Percentiles rank a stretch among this genome's conserved stretches.
Evolutionary conservation across 2,888 invertebrate species (phyloP).

Genomic region (Spodoptera picta): DNA sequence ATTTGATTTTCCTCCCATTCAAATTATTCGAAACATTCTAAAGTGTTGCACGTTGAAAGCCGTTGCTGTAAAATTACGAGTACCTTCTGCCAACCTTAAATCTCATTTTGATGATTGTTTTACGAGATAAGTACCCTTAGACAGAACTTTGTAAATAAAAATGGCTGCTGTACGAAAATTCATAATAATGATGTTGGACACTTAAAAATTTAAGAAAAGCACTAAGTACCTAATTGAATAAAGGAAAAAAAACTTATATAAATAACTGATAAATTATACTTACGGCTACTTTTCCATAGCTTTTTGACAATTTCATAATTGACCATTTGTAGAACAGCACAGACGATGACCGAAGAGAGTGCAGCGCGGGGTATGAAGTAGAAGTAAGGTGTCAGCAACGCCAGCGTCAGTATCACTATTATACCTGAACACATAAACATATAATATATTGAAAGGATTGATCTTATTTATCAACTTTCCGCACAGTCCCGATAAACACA

Average conservation of each 20-base stretch:
- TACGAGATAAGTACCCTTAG: not conserved
- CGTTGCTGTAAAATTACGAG: slow-evolving; percentile 19
- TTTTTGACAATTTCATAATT: slow-evolving; percentile 89
- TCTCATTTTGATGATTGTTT: slow-evolving; percentile 12
- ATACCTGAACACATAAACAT: slow-evolving; percentile 79
- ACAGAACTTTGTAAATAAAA: no score
- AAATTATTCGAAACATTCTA: slow-evolving; percentile 46
- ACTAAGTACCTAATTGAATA: no score
- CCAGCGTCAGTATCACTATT: slow-evolving; percentile 92
- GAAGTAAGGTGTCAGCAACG: slow-evolving; percentile 92
- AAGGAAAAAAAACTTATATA: no score
- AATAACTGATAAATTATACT: slow-evolving; percentile 61
- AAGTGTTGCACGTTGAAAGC: slow-evolving; percentile 29
- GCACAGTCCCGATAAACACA: no score
- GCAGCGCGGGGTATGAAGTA: slow-evolving; percentile 92
- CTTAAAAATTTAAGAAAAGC: no score
- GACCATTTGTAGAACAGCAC: slow-evolving; percentile 93
- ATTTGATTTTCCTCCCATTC: slow-evolving; percentile 53
- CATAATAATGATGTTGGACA: no score
- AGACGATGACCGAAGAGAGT: slow-evolving; percentile 92
- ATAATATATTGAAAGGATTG: not conserved
- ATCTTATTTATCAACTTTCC: no score
- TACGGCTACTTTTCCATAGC: slow-evolving; percentile 91
- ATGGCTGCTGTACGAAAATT: no score
- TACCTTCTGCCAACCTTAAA: slow-evolving; percentile 15